These are phyloP conservation scores for Manacus vitellinus DNA, from an alignment of 2,113 vertebrate genomes.

Conservation along the genomic window DNA sequence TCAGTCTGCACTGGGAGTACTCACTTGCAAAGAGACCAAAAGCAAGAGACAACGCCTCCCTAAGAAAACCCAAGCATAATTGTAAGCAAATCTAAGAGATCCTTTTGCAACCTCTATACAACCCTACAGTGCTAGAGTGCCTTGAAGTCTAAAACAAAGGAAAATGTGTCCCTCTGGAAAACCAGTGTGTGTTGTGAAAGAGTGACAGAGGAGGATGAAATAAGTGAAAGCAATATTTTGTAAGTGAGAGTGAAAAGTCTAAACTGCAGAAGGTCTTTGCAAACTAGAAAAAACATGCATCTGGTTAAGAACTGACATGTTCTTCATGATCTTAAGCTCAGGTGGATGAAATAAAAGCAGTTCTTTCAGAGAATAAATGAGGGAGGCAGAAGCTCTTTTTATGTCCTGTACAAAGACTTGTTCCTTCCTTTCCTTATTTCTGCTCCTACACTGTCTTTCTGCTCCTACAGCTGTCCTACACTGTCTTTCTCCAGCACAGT, in stretches of 20 bases:
- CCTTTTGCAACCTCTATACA: background rate
- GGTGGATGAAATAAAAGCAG: background rate
- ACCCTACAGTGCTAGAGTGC: background rate
- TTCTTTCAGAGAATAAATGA: background rate
- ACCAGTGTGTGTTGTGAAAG: background rate
- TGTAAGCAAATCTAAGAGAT: background rate
- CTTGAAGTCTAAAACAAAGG: background rate
- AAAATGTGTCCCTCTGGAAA: background rate
- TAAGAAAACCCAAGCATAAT: background rate
- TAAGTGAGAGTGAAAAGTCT: background rate
- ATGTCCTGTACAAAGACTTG: background rate
- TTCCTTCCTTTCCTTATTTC: background rate
- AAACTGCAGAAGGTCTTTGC: background rate
- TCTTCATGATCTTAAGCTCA: background rate
- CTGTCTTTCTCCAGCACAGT: background rate
- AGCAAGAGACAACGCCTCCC: background rate
- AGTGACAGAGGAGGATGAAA: background rate
- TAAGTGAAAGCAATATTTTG: background rate
- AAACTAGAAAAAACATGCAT: background rate
- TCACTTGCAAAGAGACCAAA: background rate
- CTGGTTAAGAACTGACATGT: background rate
- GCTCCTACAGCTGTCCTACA: background rate
- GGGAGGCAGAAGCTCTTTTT: background rate
- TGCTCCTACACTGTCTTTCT: background rate
- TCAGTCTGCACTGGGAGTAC: background rate